phyloP scores from a whole-genome alignment of 1,140 invertebrate species.

The Drosophila eugracilis region DNA sequence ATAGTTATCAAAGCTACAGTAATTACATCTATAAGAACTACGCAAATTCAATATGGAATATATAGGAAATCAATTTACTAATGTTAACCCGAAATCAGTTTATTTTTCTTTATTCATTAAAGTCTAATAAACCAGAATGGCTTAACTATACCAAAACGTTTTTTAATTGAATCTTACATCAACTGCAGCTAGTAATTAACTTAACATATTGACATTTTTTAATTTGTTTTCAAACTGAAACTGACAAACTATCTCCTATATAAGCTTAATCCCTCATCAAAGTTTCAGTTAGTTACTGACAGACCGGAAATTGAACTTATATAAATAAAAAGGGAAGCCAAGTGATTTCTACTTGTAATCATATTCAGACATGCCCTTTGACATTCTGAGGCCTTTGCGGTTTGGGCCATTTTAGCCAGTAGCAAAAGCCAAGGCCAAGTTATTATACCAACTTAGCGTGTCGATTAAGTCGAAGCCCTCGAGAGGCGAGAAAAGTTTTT shows the following conservation, averaged over 20 bases:
- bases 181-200: neutral
- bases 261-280: neutral
- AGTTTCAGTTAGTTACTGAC: constrained; percentile 19
- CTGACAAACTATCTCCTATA: neutral
- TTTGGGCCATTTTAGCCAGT: constrained; percentile 13
- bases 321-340: neutral
- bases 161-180: neutral
- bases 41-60: no score
- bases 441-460: constrained; percentile 32
- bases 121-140: neutral
- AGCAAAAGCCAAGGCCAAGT: constrained; percentile 39
- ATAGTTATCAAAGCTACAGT: constrained; percentile 13
- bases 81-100: no score
- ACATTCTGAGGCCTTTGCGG: constrained; percentile 42
- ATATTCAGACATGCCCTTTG: constrained; percentile 40
- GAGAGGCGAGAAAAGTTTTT: constrained; percentile 33
- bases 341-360: constrained; percentile 4
- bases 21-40: constrained; percentile 16
- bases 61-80: no score
- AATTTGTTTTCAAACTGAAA: neutral
- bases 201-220: no score
- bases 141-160: neutral
- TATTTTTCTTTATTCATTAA: no score
- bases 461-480: constrained; percentile 5
- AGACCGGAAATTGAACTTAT: constrained; percentile 38